Conservation (phyloP, 2,888 invertebrate species). For the Capitulum mitella region DNA sequence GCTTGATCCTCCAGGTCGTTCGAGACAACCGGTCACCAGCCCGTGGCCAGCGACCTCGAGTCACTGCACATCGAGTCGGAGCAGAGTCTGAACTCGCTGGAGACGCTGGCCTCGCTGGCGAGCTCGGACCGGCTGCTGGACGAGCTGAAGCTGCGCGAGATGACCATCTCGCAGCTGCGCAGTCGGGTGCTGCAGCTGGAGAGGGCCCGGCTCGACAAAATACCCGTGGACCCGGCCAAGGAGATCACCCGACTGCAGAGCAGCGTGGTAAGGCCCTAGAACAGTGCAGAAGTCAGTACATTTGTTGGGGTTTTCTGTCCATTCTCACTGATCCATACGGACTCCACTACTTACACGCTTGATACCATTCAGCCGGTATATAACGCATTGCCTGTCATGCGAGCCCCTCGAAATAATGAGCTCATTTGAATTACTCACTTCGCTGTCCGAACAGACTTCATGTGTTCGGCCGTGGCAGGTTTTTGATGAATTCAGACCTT, state of each 20-base stretch:
- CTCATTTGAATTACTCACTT: no score
- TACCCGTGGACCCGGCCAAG: slow-evolving; percentile 39
- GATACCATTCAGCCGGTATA: no score
- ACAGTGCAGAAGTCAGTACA: no score
- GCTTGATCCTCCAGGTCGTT: neutral
- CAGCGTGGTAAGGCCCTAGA: slow-evolving; percentile 37
- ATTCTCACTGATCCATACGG: no score
- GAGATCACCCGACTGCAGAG: slow-evolving; percentile 39
- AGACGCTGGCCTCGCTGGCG: slow-evolving; percentile 33
- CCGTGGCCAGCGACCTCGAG: slow-evolving; percentile 34
- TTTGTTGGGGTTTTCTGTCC: no score
- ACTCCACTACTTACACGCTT: no score
- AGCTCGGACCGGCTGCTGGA: slow-evolving; percentile 35
- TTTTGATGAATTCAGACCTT: no score
- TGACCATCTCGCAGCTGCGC: slow-evolving; percentile 39
- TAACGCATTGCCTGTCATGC: no score
- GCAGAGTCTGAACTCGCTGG: slow-evolving; percentile 31
- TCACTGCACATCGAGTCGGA: slow-evolving; percentile 34
- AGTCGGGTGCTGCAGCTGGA: slow-evolving; percentile 39
- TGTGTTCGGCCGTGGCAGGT: no score
- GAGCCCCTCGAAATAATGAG: no score
- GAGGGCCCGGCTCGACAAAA: slow-evolving; percentile 39
- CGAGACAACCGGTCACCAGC: slow-evolving; percentile 14
- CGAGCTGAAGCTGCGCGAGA: slow-evolving; percentile 38
- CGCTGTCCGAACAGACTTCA: no score